Evolutionary conservation across 2,888 invertebrate genomes (phyloP), one percentile per base, ranked within the genome.

Genomic region (Heliconius erato): DNA sequence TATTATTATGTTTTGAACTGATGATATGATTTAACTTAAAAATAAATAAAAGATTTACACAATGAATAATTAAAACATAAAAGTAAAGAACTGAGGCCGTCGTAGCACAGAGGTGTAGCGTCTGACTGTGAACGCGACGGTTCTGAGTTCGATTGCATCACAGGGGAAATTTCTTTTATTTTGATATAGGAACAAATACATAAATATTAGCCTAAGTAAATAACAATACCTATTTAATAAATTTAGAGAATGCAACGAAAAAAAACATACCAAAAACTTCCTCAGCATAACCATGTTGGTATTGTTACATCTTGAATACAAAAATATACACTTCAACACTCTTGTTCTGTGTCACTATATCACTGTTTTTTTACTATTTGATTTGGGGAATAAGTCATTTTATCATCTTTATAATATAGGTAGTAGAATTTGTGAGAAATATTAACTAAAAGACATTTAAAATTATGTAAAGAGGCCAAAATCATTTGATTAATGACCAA

Each of bases 271-370:
- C 95, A 92, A 89, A 84, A 94, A 91, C 87, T 91, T 93, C 88
- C 92, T 91, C 85, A 95, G 88, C 87, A 94, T 90, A 92, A 95
- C 95, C 95, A 95, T 95, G 85, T 85, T 86, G 85, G 72, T 77
- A 89, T 86, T 85, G 80, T 93, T 91, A 92, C 94, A 93, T 94
- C 84, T 86, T 90, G 88, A 76, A 74, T 71, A 80, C 68, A 65
- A 65, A 65, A 54, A 32, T 82, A 74, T 72, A 49, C 74, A 68
- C 72, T 76, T 76, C 5, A 69, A 82, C 78, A 76, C 78, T 19
- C 54, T 78, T 78, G 12, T n/a, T 59, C 49, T 81, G 74, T 67
- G 54, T 49, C 67, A 79, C 79, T 44, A 5, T 23, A 63, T 54
- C 78, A 82, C 79, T 78, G 9, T 26, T 40, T 44, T 16, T 44